phyloP scores from a whole-genome alignment of 2,113 vertebrate species.

The Corythornis vintsioides region DNA sequence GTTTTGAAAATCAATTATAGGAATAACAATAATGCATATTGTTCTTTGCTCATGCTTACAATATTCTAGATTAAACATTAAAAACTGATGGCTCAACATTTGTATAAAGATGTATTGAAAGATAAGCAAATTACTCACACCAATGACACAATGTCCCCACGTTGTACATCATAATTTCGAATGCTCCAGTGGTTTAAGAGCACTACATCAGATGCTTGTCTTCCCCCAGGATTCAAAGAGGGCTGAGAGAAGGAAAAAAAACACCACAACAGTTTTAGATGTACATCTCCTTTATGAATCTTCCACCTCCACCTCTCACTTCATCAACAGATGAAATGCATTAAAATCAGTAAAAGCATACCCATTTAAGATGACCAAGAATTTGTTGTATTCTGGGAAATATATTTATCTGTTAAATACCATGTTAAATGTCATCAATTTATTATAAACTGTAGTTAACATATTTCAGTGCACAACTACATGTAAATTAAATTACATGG shows the following conservation, averaged over 20 bases:
- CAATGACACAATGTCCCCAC: slow-evolving; percentile 82
- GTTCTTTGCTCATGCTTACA: background rate
- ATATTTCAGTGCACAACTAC: background rate
- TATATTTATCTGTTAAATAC: background rate
- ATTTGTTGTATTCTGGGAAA: background rate
- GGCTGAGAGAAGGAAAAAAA: slow-evolving; percentile 64
- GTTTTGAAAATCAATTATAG: background rate
- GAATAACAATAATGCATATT: background rate
- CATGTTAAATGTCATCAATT: background rate
- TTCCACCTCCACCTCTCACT: background rate
- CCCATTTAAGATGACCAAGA: background rate
- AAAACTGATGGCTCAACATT: background rate
- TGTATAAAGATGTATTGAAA: background rate
- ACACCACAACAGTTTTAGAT: background rate
- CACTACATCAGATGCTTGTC: slow-evolving; percentile 77
- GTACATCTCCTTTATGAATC: background rate
- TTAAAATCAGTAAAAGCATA: background rate
- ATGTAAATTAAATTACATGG: background rate
- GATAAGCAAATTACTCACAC: slow-evolving; percentile 76
- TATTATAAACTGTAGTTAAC: background rate
- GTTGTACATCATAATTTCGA: slow-evolving; percentile 81
- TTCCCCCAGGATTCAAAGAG: slow-evolving; percentile 81
- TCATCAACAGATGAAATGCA: background rate
- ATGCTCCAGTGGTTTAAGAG: slow-evolving; percentile 84
- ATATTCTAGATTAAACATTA: background rate